Conservation (phyloP, 2,113 vertebrate genomes). For the Crotalus tigris region DNA sequence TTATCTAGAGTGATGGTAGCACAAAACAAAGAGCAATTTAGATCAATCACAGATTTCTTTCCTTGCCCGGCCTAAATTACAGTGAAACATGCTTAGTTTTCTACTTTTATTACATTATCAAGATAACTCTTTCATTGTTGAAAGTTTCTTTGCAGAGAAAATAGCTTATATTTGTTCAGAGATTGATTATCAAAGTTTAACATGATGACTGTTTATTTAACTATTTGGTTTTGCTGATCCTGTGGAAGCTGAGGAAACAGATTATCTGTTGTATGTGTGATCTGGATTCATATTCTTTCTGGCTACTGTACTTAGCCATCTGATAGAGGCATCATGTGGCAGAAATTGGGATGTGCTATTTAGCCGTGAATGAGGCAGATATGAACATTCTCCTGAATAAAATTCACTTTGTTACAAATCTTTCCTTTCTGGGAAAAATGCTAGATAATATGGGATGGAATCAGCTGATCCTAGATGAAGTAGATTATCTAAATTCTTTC, state of each 20-base stretch:
- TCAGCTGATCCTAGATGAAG: neutral
- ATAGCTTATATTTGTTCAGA: neutral
- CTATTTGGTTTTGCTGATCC: neutral
- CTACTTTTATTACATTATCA: neutral
- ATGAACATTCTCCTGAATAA: neutral
- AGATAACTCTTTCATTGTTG: neutral
- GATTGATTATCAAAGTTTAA: neutral
- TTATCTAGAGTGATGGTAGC: neutral
- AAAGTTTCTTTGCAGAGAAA: neutral
- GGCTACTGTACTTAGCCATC: neutral
- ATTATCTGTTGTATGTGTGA: neutral
- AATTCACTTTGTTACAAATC: neutral
- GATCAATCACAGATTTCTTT: neutral
- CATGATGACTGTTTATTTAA: neutral
- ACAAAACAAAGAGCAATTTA: neutral
- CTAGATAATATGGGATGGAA: neutral
- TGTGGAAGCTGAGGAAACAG: neutral
- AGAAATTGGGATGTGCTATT: neutral
- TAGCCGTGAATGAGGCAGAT: neutral
- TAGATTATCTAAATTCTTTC: neutral
- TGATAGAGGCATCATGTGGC: neutral
- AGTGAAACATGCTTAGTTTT: neutral
- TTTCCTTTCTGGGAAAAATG: neutral
- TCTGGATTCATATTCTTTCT: neutral
- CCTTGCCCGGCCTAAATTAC: neutral